phyloP scores from a whole-genome alignment of 2,113 vertebrate genomes.

The Ia io region DNA sequence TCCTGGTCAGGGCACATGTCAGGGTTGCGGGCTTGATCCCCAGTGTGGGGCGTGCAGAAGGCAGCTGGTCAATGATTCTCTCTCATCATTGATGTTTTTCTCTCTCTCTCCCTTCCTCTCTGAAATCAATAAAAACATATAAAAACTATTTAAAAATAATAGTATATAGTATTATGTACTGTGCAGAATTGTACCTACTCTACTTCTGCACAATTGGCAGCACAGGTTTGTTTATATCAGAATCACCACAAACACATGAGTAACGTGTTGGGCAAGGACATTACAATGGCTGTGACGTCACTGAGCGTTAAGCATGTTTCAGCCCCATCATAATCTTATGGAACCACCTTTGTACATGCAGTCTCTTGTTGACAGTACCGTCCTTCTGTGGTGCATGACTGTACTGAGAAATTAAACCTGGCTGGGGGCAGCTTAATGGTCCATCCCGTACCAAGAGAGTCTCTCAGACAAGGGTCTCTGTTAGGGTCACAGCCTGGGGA shows the following conservation, averaged over 20 bases:
- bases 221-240: background rate
- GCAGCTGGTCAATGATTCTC: too few species aligned
- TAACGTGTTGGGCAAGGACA: background rate
- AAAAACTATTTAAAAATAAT: too few species aligned
- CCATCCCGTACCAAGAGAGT: background rate
- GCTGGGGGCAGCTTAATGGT: background rate
- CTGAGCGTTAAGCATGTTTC: background rate
- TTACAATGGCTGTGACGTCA: too few species aligned
- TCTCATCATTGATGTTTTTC: too few species aligned
- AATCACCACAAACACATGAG: background rate
- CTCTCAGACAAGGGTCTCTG: conserved; percentile 3
- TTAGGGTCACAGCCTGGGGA: background rate
- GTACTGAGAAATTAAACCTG: background rate
- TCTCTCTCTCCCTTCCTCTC: too few species aligned
- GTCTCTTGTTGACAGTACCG: background rate
- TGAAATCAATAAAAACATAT: too few species aligned
- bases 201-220: background rate
- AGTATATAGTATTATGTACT: background rate
- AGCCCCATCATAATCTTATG: background rate
- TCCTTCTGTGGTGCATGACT: background rate
- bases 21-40: too few species aligned
- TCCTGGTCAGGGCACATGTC: too few species aligned
- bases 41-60: too few species aligned
- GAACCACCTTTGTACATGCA: background rate
- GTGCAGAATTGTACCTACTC: background rate